These are phyloP conservation scores for Caenorhabditis sp. DNA, from an alignment of 2,888 invertebrate species.

Conservation along the genomic window DNA sequence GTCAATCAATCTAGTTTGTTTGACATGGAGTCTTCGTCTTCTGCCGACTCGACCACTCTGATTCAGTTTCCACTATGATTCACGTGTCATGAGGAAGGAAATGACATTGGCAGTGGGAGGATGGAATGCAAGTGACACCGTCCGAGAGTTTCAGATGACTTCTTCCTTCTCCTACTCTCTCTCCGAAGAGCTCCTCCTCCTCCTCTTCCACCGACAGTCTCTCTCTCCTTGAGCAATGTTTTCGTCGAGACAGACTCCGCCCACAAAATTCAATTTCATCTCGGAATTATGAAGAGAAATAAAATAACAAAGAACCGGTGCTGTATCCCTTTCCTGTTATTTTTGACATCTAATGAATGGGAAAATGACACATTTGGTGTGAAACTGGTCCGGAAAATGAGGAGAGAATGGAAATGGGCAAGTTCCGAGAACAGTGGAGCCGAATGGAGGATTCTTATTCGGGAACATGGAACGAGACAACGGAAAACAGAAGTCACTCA, in stretches of 20 bases:
- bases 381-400: background rate
- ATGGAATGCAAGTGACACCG: background rate
- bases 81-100: background rate
- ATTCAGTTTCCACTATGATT: too few species aligned
- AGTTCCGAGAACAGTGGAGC: background rate
- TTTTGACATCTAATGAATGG: slow-evolving; percentile 24
- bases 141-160: background rate
- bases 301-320: slow-evolving; percentile 22
- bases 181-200: too few species aligned
- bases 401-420: slow-evolving; percentile 7
- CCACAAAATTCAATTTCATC: slow-evolving; percentile 32
- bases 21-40: background rate
- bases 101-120: background rate
- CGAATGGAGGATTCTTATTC: background rate
- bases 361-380: slow-evolving; percentile 12
- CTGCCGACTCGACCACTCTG: too few species aligned
- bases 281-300: slow-evolving; percentile 23
- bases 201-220: too few species aligned
- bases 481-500: slow-evolving; percentile 2
- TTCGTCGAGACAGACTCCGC: slow-evolving; percentile 29
- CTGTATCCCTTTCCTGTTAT: slow-evolving; percentile 7
- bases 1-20: too few species aligned
- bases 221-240: too few species aligned
- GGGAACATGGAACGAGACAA: too few species aligned
- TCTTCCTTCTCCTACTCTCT: too few species aligned